These are phyloP conservation scores for Tichodroma muraria DNA, from an alignment of 2,113 vertebrate genomes.

Conservation along the genomic window DNA sequence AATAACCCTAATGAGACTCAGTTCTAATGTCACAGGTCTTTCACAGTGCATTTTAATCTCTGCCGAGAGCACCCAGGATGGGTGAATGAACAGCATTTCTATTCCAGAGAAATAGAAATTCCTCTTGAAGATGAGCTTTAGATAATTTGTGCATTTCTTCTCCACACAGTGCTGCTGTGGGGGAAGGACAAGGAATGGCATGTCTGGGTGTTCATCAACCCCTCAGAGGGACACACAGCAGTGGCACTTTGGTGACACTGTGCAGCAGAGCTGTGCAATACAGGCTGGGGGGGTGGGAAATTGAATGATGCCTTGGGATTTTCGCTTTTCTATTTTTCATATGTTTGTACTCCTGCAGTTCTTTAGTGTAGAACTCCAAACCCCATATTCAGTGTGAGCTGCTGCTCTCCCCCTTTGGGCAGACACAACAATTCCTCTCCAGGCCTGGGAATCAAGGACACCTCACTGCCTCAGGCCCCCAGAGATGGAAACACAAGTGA, in stretches of 20 bases:
- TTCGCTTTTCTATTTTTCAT: rapidly evolving
- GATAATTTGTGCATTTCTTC: neutral
- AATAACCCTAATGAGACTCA: neutral
- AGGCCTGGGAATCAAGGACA: neutral
- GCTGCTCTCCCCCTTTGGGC: neutral
- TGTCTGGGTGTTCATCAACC: neutral
- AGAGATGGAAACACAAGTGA: neutral
- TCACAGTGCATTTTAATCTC: neutral
- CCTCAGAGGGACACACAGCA: neutral
- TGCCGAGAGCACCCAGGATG: neutral
- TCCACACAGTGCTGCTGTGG: neutral
- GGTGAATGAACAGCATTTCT: neutral
- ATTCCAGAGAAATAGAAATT: neutral
- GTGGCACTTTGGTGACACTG: neutral
- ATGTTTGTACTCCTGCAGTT: rapidly evolving
- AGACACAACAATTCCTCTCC: neutral
- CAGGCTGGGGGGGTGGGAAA: neutral
- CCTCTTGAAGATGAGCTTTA: neutral
- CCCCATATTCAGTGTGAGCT: neutral
- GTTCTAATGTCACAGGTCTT: neutral
- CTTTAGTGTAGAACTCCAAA: rapidly evolving
- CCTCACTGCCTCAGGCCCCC: neutral
- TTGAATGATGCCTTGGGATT: neutral
- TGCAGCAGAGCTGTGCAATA: neutral
- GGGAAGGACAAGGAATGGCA: neutral